A percentile compares a stretch with the other conserved stretches of the same genome.
Evolutionary conservation across 2,888 invertebrate species (phyloP).

Genomic region (Pyrochroa serraticornis): DNA sequence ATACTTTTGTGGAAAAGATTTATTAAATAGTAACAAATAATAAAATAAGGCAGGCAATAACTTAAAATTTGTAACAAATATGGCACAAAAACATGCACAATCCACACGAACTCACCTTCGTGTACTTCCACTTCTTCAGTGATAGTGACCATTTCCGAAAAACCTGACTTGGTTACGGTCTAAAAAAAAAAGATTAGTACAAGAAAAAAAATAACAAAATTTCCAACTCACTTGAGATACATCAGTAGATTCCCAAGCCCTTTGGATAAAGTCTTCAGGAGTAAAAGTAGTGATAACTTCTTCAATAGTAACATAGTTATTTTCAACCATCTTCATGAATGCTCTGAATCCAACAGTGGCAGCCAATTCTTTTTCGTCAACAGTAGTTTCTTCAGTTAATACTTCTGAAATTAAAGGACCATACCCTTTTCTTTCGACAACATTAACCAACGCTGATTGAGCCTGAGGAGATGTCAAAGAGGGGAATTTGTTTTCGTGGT

Average conservation of each 20-base stretch:
- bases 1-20: constrained; percentile 14
- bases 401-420: constrained; percentile 82
- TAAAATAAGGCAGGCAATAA: constrained; percentile 38
- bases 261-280: constrained; percentile 82
- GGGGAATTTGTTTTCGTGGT: constrained; percentile 80
- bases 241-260: constrained; percentile 80
- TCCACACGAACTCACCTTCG: constrained; percentile 51
- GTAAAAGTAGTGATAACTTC: constrained; percentile 83
- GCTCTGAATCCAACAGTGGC: constrained; percentile 85
- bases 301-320: constrained; percentile 80
- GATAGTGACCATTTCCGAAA: constrained; percentile 57
- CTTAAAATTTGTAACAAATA: constrained; percentile 28
- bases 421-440: constrained; percentile 84
- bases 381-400: constrained; percentile 78
- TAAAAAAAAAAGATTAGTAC: constrained; percentile 45
- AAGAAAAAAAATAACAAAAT: neutral
- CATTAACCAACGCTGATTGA: constrained; percentile 82
- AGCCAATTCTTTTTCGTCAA: constrained; percentile 77
- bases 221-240: constrained; percentile 65
- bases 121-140: constrained; percentile 59
- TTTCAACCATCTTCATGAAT: constrained; percentile 84
- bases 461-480: constrained; percentile 80
- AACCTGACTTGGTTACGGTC: constrained; percentile 51
- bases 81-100: constrained; percentile 35
- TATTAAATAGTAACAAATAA: constrained; percentile 26